A percentile compares a stretch with the other conserved stretches of the same genome.
phyloP scores from a whole-genome alignment of 2,797 vertebrate genomes.

The Poeciliopsis turneri region DNA sequence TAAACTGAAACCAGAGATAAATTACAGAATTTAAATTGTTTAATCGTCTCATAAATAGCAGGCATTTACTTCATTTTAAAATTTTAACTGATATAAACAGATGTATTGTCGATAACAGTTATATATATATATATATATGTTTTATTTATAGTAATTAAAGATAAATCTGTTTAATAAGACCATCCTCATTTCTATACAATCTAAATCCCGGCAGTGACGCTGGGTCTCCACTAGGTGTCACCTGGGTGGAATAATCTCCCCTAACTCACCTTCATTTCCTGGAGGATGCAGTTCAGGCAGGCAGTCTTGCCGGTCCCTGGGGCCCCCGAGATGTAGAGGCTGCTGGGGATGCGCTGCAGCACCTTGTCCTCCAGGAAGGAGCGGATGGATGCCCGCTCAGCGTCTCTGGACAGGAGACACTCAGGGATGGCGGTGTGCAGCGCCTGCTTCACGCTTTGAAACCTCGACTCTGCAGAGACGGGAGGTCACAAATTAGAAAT shows the following conservation, averaged over 20 bases:
- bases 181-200: too few relatives aligned
- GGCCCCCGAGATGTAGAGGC: conserved; percentile 93
- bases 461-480: conserved; percentile 79
- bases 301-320: conserved; percentile 95
- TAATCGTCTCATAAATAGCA: background rate
- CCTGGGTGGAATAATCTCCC: background rate
- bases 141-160: background rate
- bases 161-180: background rate
- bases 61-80: background rate
- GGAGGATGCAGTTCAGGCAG: conserved; percentile 87
- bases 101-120: background rate
- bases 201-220: background rate
- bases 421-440: conserved; percentile 89
- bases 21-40: too few relatives aligned
- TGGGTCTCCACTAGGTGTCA: background rate
- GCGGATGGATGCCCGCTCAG: conserved; percentile 79
- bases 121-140: background rate
- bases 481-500: background rate
- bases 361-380: conserved; percentile 85
- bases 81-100: background rate
- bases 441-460: conserved; percentile 86
- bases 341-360: conserved; percentile 78
- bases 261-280: conserved; percentile 80
- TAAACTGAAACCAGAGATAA: background rate
- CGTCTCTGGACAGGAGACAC: conserved; percentile 85